Evolutionary conservation across 2,888 invertebrate species (phyloP), one percentile per base, ranked within the genome.

Genomic region (Diarsia rubi): DNA sequence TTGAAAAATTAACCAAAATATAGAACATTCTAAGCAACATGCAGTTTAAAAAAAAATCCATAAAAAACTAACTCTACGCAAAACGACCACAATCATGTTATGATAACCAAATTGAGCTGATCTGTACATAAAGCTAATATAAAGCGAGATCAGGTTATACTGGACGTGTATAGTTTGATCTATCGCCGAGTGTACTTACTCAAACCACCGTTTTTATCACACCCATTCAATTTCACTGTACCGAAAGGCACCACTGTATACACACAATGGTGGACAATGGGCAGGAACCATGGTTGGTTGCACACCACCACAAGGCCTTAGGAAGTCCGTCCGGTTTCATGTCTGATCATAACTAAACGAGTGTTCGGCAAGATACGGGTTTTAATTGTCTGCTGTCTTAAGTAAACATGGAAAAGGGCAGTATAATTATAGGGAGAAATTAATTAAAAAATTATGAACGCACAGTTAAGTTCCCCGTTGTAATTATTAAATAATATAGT

Each of bases 251-350:
- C 75, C 72, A 59, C 27, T 74, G 44, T 70, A 62, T n/a, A 64
- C 54, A 63, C 52, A 73, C 73, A 65, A 70, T 64, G 64, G 86
- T 84, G 81, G 77, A 87, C 87, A 87, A 88, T 86, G 44, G 78
- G 42, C 37, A 67, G 87, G 87, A 87, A 83, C 75, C 79, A 85
- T 72, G 87, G 80, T 81, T 66, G 78, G 87, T 16, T 86, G 81
- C 75, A 62, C 71, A n/a, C 5, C 19, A 80, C 71, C 73, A 81
- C 87, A 87, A 86, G 87, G 85, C 74, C 86, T 67, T 70, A 83
- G 88, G 88, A 88, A 84, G 76, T 88, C 87, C 88, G 87, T 88
- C 82, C 81, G 88, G 73, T 54, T 60, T 73, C 66, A 66, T 83
- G 85, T 87, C 80, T 79, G 86, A 82, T 84, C 80, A 87, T 81